Evolutionary conservation across 2,888 invertebrate species (phyloP).

Genomic region (Epirrhoe alternata): DNA sequence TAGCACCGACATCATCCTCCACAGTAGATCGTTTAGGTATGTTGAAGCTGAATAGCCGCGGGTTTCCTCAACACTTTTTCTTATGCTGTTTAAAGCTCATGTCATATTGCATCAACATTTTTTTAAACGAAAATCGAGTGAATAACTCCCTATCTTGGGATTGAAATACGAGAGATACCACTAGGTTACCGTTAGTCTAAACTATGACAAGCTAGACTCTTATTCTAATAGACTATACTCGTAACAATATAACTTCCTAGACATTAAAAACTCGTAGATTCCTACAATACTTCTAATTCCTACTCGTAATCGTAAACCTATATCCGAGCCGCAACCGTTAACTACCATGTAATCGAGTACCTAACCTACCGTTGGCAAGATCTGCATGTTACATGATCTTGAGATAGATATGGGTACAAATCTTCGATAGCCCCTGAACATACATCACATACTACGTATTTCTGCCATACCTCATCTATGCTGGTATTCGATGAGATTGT

Average conservation of each 20-base stretch:
- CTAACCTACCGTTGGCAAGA: neutral
- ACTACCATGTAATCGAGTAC: neutral
- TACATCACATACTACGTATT: neutral
- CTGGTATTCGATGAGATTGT: neutral
- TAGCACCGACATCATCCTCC: too few relatives aligned
- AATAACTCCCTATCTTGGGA: too few relatives aligned
- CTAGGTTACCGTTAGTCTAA: too few relatives aligned
- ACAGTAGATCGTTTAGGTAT: too few relatives aligned
- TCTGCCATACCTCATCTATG: neutral
- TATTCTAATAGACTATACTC: neutral
- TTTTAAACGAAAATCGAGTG: too few relatives aligned
- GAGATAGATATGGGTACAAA: neutral
- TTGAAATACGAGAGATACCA: too few relatives aligned
- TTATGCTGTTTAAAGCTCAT: too few relatives aligned
- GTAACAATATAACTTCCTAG: neutral
- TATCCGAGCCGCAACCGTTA: neutral
- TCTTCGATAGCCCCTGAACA: neutral
- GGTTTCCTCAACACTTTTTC: too few relatives aligned
- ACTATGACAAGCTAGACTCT: too few relatives aligned
- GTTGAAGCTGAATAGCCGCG: too few relatives aligned
- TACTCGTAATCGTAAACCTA: neutral
- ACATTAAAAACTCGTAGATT: neutral
- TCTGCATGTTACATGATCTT: neutral
- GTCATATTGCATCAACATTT: too few relatives aligned
- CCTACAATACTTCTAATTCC: neutral